Conservation (phyloP, 2,888 invertebrate genomes). For the Eristalis arbustorum region DNA sequence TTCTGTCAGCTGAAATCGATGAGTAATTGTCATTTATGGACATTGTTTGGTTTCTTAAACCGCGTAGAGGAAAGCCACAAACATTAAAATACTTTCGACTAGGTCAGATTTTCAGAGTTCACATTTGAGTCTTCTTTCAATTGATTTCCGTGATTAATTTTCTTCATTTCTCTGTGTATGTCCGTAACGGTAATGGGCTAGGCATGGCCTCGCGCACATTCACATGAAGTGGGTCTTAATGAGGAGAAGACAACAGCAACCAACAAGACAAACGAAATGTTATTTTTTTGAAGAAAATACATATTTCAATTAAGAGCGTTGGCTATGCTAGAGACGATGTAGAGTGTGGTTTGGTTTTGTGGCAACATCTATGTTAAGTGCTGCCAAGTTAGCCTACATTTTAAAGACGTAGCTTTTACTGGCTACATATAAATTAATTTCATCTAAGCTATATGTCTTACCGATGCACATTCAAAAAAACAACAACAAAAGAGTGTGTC, state of each 20-base stretch:
- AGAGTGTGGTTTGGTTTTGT: neutral
- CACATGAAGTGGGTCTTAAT: conserved; percentile 45
- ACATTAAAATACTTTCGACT: conserved; percentile 46
- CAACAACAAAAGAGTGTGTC: neutral
- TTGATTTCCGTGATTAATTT: conserved; percentile 59
- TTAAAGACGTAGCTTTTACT: conserved; percentile 20
- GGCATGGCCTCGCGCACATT: conserved; percentile 19
- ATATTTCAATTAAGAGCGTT: conserved; percentile 27
- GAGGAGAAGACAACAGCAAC: neutral
- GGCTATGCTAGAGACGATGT: neutral
- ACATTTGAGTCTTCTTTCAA: conserved; percentile 57
- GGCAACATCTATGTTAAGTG: conserved; percentile 23
- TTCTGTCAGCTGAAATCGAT: conserved; percentile 46
- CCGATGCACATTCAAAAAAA: neutral
- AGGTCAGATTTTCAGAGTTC: conserved; percentile 55
- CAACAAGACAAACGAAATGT: conserved; percentile 42
- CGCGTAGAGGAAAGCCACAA: conserved; percentile 40
- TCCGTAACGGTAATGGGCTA: conserved; percentile 44
- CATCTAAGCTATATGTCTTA: neutral
- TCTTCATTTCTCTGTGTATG: conserved; percentile 12
- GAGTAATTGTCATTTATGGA: conserved; percentile 59
- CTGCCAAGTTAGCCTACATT: conserved; percentile 23
- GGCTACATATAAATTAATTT: conserved; percentile 44
- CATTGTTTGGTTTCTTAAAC: conserved; percentile 42
- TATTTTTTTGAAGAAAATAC: conserved; percentile 28